Evolutionary conservation across 2,113 vertebrate genomes (phyloP), one percentile per base, ranked within the genome.

Genomic region (Vidua macroura): DNA sequence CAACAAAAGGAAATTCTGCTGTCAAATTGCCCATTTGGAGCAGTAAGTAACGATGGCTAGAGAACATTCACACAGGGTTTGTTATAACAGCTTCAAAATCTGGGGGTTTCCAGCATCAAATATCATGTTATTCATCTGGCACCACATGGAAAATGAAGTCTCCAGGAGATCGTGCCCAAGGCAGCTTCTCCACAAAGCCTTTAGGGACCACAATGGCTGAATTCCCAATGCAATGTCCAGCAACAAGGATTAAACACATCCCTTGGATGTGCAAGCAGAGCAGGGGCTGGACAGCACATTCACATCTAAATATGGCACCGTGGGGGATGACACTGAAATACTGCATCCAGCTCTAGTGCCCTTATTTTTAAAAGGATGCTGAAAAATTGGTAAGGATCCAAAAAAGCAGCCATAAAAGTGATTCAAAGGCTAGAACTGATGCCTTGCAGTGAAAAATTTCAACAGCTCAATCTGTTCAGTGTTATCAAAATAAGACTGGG

Each of bases 391-490:
- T 56, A 37, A 69, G n/a, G 18, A 31, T 67, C 92, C 83, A 89
- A 49, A 51, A 67, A 90, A 49, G 1, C 24, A 52, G n/a, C 69
- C 69, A 55, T 72, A 72, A 89, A 92, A 93, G 80, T 28, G 49
- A 96, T 75, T 94, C 77, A 82, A 93, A 91, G 77, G 62, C 88
- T 68, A 88, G 49, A 93, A 91, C 86, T 16, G 41, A 87, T 53
- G 93, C 64, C 75, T 90, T 15, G 70, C 81, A 84, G 73, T 82
- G 92, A 93, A 72, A 86, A 91, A 52, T 66, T 91, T 88, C 51
- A 86, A 56, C 52, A 68, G 80, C 83, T 84, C 89, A 72, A 89
- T 95, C 81, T 91, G 86, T 49, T 93, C 39, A 69, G 83, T 27
- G 60, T 70, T 75, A 84, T 81, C 86, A 88, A 55, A 86, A 88